Base-by-base conservation (phyloP, 2,113 vertebrate genomes). In the Otus sunia region DNA sequence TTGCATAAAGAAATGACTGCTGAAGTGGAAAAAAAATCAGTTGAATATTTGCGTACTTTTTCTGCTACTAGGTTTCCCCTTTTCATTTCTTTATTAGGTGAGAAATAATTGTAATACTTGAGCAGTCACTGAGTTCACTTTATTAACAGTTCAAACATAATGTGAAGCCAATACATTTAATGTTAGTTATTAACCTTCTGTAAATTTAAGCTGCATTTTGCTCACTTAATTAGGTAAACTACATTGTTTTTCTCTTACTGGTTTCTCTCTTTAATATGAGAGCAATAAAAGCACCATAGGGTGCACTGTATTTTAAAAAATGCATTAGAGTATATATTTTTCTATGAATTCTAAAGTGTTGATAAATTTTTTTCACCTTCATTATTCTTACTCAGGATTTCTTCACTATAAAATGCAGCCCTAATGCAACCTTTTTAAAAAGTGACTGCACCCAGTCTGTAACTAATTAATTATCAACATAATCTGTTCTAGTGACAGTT, bases 401-500 rank as follows among this genome's bases (percentile, higher is more conserved):
- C 41, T 89, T 63, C 74, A 69, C 86, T 91, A 56, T 88, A 92
- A 95, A 97, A 96, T 10, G 30, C 45, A 91, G 92, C 36, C 34
- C 43, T 72, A 91, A 77, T 63, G 73, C 53, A 97, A 90, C 68
- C 71, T 85, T 96, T 96, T 84, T 15, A 93, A 89, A 94, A 94
- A 92, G 56, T 94, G 92, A 96, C 88, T 94, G 89, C n/a, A 86
- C 69, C 56, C 43, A 92, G 56, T 83, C 91, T 97, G 77, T 94
- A 97, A 94, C 94, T 93, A 97, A 97, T 97, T 98, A 97, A 97
- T 98, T 96, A 97, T 73, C 92, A 92, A 85, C 87, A 86, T 95
- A 96, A 97, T 97, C 89, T 91, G n/a, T 78, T 97, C 88, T 96
- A 89, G 76, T 82, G 96, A 96, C 89, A 97, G 94, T 90, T 92